Evolutionary conservation across 2,797 vertebrate species (phyloP), one percentile per base, ranked within the genome.

Genomic region (Coendou prehensilis): DNA sequence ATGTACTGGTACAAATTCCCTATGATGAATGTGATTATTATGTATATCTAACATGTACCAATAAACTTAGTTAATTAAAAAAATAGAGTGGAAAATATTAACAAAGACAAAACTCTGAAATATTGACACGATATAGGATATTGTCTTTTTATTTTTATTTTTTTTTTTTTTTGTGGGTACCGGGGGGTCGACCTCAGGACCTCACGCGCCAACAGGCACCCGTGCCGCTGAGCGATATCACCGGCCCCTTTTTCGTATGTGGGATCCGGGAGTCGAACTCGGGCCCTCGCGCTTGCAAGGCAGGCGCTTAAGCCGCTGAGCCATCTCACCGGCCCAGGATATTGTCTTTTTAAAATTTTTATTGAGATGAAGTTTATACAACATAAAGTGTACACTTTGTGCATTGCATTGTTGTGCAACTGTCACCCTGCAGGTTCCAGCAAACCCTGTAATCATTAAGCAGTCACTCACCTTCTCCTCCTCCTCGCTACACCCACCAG

Each of bases 81-180:
- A 81, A 71, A 30, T 30, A 18, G 71, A 54, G 71, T 73, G 61
- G 33, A 64, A 56, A 93, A 78, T 69, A n/a, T 56, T 80, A 89
- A 52, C 4, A 47, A 67, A 63, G 73, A 28, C 30, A n/a, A 78
- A 80, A 45, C 37, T 81, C 63, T 50, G 79, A 85, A 57, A 11
- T 54, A 30, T 1, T 0, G 15, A 26, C 5, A 4, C 52, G 54
- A 64, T 33, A 52, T 3, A 52, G 85, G 37, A 30, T 33, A 20
- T 57, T 5, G 28, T 52, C 23, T 89, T 73, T 9, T 71, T 11
- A 2, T 50, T 76, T 45, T 17, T 23, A 4, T 52, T 37, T n/a
- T n/a, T n/a, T n/a, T n/a, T n/a, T n/a, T n/a, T n/a, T n/a, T n/a
- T n/a, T n/a, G n/a, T n/a, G n/a, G n/a, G n/a, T n/a, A n/a, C n/a